Base-by-base conservation (phyloP, 2,113 vertebrate species). In the Rhinolophus ferrumequinum region DNA sequence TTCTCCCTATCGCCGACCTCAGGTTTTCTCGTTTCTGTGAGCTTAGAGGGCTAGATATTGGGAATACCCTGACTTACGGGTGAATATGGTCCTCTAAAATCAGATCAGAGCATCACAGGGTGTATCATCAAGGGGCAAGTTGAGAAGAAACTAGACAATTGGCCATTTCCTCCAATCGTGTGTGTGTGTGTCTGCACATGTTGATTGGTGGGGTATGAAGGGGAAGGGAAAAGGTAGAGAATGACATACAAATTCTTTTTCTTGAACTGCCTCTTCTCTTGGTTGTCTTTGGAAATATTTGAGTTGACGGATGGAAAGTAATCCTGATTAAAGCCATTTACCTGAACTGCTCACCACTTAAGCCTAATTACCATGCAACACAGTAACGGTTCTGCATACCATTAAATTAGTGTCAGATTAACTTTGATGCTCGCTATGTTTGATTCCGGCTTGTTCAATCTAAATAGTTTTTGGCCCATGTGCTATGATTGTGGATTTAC, bases 261-360 rank as follows among this genome's bases (percentile, higher is more conserved):
- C 50, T 83, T 75, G 10, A 93, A 64, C 35, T 73, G 21, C 4
- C 38, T 90, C n/a, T 35, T 88, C 52, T 73, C 81, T 79, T 38
- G 21, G 0, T 18, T 85, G 85, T 77, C 82, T 90, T 86, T 73
- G 92, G 85, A 88, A 96, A 95, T 91, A 88, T 95, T 21, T 79
- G 52, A 81, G 66, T 69, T 87, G 70, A 84, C 0, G 0, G 18
- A 73, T 54, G 60, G 72, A 91, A 96, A 94, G 60, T 79, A 41
- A 91, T 91, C n/a, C 41, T 69, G 90, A 96, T 94, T 94, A 94
- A 81, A 96, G 70, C 66, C 50, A 94, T 75, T 96, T 87, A 96
- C 81, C 80, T 90, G 84, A 96, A 92, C 86, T 73, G 66, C 60
- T 96, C 54, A 21, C 62, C 81, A 76, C 38, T 87, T 88, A 73